Percentiles rank a stretch among this genome's conserved stretches.
phyloP scores from a whole-genome alignment of 2,888 invertebrate species.

The Thysanoteuthis rhombus region DNA sequence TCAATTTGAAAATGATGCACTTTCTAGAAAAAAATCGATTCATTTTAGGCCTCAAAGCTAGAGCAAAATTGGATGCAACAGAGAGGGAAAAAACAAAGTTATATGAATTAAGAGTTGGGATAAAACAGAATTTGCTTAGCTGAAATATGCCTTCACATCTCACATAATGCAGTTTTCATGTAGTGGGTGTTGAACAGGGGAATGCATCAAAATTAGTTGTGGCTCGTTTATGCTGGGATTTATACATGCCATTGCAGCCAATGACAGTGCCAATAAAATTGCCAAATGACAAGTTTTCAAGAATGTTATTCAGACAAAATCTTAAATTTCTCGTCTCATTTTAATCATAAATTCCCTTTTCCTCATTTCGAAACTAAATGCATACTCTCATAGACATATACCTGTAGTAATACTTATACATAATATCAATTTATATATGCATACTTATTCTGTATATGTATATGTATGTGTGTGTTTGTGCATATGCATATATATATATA shows the following conservation, averaged over 20 bases:
- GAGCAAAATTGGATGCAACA: neutral
- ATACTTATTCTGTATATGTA: no score
- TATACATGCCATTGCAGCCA: neutral
- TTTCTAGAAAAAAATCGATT: neutral
- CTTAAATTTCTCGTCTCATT: neutral
- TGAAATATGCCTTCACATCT: neutral
- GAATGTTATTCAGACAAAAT: neutral
- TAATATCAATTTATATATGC: neutral
- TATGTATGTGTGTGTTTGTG: no score
- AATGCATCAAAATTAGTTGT: conserved; percentile 12
- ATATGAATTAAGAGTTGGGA: neutral
- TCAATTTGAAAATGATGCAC: neutral
- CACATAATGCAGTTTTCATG: neutral
- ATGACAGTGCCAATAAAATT: neutral
- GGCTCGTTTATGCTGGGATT: neutral
- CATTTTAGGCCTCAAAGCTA: neutral
- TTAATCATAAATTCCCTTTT: neutral
- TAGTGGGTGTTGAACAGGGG: neutral
- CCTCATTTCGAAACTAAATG: neutral
- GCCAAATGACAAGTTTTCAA: neutral
- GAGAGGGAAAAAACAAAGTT: neutral
- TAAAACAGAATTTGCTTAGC: neutral
- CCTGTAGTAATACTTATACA: neutral
- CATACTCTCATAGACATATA: neutral
- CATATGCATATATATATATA: no score